phyloP scores from a whole-genome alignment of 2,113 vertebrate species.

The Elephantulus edwardii region DNA sequence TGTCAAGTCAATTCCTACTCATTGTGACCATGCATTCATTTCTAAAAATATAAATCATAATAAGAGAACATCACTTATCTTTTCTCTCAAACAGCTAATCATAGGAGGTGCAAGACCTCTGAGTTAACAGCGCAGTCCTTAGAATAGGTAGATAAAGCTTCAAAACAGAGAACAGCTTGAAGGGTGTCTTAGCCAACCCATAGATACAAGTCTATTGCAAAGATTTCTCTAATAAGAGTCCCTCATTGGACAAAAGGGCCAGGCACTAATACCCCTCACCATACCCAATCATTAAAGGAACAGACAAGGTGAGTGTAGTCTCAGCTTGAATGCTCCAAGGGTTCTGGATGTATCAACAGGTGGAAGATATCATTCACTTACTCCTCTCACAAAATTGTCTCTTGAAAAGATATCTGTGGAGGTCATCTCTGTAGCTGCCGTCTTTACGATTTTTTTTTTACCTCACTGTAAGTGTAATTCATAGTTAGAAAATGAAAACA shows the following conservation, averaged over 20 bases:
- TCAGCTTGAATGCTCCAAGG: not conserved
- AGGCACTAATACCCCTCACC: not conserved
- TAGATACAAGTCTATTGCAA: not conserved
- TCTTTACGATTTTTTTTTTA: not conserved
- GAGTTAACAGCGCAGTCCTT: too few relatives aligned
- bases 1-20: too few relatives aligned
- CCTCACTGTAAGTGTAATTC: not conserved
- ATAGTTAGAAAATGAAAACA: not conserved
- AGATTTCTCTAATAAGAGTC: not conserved
- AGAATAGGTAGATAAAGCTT: not conserved
- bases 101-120: too few relatives aligned
- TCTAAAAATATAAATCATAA: too few relatives aligned
- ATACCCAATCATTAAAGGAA: not conserved
- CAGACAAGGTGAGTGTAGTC: not conserved
- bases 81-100: too few relatives aligned
- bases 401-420: not conserved
- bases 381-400: not conserved
- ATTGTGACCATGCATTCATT: too few relatives aligned
- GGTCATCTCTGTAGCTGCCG: not conserved
- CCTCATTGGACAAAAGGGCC: not conserved
- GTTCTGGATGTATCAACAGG: not conserved
- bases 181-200: not conserved
- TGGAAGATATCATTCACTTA: not conserved
- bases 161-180: not conserved
- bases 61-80: too few relatives aligned